A percentile compares a stretch with the other conserved stretches of the same genome.
phyloP scores from a whole-genome alignment of 2,113 vertebrate species.

The Turdus rufiventris region DNA sequence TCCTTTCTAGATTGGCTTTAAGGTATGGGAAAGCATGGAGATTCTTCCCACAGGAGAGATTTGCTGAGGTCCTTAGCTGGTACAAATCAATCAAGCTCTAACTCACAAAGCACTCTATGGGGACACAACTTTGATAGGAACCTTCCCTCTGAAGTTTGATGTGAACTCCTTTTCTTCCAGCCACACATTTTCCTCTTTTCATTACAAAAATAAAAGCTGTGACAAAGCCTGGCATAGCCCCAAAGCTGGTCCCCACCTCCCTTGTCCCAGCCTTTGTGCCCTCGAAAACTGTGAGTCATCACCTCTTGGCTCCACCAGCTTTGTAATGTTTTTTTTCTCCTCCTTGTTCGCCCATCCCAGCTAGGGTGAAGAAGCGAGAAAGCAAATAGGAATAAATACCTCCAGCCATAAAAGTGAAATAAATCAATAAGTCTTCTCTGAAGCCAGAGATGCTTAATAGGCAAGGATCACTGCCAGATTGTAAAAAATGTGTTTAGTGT shows the following conservation, averaged over 20 bases:
- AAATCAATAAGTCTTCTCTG: slow-evolving; percentile 67
- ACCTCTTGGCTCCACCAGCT: background rate
- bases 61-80: slow-evolving; percentile 43
- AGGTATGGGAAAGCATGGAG: background rate
- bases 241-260: background rate
- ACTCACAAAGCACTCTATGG: slow-evolving; percentile 38
- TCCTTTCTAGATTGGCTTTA: slow-evolving; percentile 18
- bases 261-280: background rate
- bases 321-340: background rate
- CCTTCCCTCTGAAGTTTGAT: slow-evolving; percentile 30
- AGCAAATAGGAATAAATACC: slow-evolving; percentile 68
- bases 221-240: background rate
- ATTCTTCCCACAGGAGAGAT: slow-evolving; percentile 32
- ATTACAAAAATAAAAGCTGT: background rate
- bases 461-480: slow-evolving; percentile 70
- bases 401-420: slow-evolving; percentile 65
- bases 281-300: slow-evolving; percentile 18
- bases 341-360: background rate
- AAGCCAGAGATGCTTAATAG: slow-evolving; percentile 70
- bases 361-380: slow-evolving; percentile 25
- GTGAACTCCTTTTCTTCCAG: slow-evolving; percentile 17
- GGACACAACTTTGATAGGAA: slow-evolving; percentile 1
- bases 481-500: slow-evolving; percentile 64
- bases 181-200: background rate
- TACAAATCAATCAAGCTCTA: slow-evolving; percentile 49